A percentile compares a stretch with the other conserved stretches of the same genome.
These are phyloP conservation scores for Heloderma charlesbogerti DNA, from an alignment of 2,113 vertebrate genomes.

Conservation along the genomic window DNA sequence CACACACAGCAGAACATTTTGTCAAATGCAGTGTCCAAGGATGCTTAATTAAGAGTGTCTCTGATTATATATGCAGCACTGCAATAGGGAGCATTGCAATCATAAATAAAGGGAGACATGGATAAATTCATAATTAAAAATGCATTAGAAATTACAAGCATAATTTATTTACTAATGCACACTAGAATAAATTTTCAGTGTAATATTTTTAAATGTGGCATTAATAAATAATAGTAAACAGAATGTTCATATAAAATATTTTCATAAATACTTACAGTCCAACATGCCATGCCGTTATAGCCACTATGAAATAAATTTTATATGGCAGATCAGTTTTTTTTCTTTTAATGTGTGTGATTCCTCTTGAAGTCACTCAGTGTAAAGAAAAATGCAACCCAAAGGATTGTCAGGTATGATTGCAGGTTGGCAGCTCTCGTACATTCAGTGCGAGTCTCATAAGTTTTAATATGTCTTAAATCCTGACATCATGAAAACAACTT, in stretches of 20 bases:
- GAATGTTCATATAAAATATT: constrained; percentile 74
- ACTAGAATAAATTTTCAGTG: constrained; percentile 73
- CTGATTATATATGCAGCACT: constrained; percentile 70
- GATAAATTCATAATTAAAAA: constrained; percentile 79
- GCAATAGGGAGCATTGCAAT: constrained; percentile 62
- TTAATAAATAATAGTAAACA: constrained; percentile 77
- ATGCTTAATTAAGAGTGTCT: constrained; percentile 73
- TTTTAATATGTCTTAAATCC: not conserved
- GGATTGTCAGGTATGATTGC: not conserved
- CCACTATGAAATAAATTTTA: constrained; percentile 46
- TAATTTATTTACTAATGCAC: constrained; percentile 79
- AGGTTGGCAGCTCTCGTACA: not conserved
- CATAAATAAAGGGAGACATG: constrained; percentile 77
- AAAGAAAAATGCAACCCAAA: not conserved
- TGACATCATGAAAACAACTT: not conserved
- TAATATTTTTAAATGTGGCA: constrained; percentile 76
- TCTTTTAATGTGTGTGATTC: not conserved
- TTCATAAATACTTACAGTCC: constrained; percentile 71
- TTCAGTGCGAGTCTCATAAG: not conserved
- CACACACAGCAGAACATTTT: constrained; percentile 63
- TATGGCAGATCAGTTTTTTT: not conserved
- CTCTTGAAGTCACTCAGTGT: not conserved
- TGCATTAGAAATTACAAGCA: constrained; percentile 78
- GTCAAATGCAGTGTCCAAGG: constrained; percentile 67
- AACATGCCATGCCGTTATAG: constrained; percentile 50